Conservation (phyloP, 2,888 invertebrate genomes). For the Matsumyia berberina region DNA sequence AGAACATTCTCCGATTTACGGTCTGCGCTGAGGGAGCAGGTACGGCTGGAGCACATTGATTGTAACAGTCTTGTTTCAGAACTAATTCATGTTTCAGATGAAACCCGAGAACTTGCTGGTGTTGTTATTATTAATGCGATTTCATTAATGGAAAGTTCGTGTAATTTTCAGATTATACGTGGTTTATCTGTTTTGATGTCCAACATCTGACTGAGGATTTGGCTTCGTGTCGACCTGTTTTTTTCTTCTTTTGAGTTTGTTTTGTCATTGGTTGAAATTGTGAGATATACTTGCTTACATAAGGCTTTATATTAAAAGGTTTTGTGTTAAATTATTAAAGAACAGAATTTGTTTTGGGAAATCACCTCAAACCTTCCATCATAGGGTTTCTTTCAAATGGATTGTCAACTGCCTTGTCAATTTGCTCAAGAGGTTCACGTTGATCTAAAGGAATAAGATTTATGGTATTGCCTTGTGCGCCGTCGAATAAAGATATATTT, state of each 20-base stretch:
- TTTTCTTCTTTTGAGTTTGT: no score
- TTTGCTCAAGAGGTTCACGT: no score
- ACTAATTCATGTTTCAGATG: constrained; percentile 43
- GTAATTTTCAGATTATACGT: constrained; percentile 47
- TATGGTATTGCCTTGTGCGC: no score
- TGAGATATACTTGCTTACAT: background rate
- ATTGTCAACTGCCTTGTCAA: no score
- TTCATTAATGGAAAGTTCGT: constrained; percentile 58
- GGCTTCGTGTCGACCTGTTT: no score
- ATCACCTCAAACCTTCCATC: no score
- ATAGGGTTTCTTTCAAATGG: no score
- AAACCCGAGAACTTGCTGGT: constrained; percentile 12
- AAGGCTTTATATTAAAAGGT: no score
- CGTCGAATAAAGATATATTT: no score
- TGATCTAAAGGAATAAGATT: no score
- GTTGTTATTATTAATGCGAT: constrained; percentile 44
- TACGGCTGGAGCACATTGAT: constrained; percentile 6
- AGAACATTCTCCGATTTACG: constrained; percentile 1
- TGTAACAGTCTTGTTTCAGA: constrained; percentile 32
- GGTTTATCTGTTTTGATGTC: constrained; percentile 26
- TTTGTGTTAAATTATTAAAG: no score
- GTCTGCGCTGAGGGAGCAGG: background rate
- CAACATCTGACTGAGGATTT: constrained; percentile 27
- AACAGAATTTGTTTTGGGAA: no score
- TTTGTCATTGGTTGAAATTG: background rate